phyloP scores from a whole-genome alignment of 2,113 vertebrate genomes.

The Cinclus mexicanus region DNA sequence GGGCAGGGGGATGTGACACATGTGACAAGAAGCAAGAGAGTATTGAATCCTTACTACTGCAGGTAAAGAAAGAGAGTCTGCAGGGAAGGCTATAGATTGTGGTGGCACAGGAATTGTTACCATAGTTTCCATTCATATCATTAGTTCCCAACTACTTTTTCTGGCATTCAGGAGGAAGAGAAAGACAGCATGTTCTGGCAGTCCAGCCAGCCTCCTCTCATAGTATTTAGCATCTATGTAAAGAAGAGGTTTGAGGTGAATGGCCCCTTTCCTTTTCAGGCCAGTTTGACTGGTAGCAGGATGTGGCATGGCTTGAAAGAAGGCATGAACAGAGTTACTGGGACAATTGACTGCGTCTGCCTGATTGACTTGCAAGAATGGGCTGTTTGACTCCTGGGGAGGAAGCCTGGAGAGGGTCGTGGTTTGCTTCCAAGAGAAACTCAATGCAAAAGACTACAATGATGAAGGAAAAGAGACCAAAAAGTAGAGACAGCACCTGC shows the following conservation, averaged over 20 bases:
- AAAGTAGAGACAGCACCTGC: not conserved
- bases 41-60: not conserved
- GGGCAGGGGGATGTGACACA: not conserved
- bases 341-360: not conserved
- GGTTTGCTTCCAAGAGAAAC: not conserved
- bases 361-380: constrained; percentile 16
- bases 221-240: not conserved
- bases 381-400: not conserved
- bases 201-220: not conserved
- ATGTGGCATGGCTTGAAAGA: not conserved
- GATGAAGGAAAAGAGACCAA: not conserved
- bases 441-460: not conserved
- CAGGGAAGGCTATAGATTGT: not conserved
- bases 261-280: constrained; percentile 3
- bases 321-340: not conserved
- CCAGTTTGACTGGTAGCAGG: not conserved
- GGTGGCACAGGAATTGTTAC: constrained; percentile 19
- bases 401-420: not conserved
- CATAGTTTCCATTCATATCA: not conserved
- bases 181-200: not conserved
- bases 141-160: constrained; percentile 8
- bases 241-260: not conserved
- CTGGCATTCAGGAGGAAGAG: constrained; percentile 9
- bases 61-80: constrained; percentile 1
- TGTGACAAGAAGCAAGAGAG: not conserved